These are phyloP conservation scores for Trissolcus brochymenae DNA, from an alignment of 2,888 invertebrate species.

Conservation along the genomic window DNA sequence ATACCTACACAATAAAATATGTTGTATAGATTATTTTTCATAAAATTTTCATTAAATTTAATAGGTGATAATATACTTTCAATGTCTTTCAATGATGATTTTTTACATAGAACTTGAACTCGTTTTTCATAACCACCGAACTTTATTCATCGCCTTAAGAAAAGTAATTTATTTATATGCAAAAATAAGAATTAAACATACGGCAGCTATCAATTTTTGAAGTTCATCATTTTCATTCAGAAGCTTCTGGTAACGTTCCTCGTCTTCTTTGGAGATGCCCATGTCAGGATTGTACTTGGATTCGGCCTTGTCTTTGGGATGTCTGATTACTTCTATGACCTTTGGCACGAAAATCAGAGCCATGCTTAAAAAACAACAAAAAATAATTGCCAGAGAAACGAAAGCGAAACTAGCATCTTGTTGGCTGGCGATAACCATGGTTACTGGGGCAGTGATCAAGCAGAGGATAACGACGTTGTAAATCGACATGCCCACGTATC, in stretches of 20 bases:
- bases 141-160: no score
- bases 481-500: slow-evolving; percentile 99
- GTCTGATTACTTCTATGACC: slow-evolving; percentile 93
- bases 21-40: no score
- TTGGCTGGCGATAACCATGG: slow-evolving; percentile 97
- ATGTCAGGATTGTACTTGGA: slow-evolving; percentile 91
- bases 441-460: slow-evolving; percentile 97
- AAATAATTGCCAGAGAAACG: slow-evolving; percentile 95
- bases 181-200: slow-evolving; percentile 75
- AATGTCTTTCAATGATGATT: no score
- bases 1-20: no score
- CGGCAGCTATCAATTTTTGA: slow-evolving; percentile 95
- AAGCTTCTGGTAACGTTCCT: slow-evolving; percentile 94
- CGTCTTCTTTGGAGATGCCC: slow-evolving; percentile 91
- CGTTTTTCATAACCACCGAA: no score
- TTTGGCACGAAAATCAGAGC: slow-evolving; percentile 99
- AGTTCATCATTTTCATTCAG: slow-evolving; percentile 97
- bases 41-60: no score
- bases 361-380: slow-evolving; percentile 99
- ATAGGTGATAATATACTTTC: no score
- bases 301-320: slow-evolving; percentile 91
- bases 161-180: no score
- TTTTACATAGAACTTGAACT: no score
- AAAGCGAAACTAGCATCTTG: slow-evolving; percentile 99
- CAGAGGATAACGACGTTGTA: slow-evolving; percentile 99